Evolutionary conservation across 2,888 invertebrate genomes (phyloP), one percentile per base, ranked within the genome.

Genomic region (Cryptocephalus primarius): DNA sequence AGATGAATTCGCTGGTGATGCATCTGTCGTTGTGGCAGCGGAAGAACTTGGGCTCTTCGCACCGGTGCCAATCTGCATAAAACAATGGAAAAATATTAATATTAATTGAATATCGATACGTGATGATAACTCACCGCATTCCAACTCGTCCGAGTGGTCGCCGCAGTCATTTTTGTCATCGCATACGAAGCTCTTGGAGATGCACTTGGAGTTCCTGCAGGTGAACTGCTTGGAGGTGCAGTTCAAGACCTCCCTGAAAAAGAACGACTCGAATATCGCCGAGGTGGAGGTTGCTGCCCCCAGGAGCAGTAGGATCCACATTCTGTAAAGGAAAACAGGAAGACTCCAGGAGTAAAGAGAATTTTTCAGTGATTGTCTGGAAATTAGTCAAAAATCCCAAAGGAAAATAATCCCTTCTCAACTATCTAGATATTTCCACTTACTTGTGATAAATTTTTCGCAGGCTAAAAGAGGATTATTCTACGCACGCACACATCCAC

Each of bases 21-120:
- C 72, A 72, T 40, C 61, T 54, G 0, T 56, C 47, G 53, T 68
- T 69, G 39, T 60, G 54, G 48, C 72, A 72, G 45, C 59, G 59
- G 54, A 68, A 70, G 48, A 58, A 69, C 32, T 53, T 47, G 3
- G 67, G 65, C 44, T 55, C 55, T 44, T 56, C 54, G 47, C 70
- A 70, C 14, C 56, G 50, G 46, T 50, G 53, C 31, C 59, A 34
- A 50, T 66, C 66, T 67, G 50, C 42, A 60, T 58, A 39, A 43
- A 45, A 44, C 38, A 39, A 9, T 8, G 12, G 11, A 4, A 22
- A 42, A 38, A 46, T 12, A 12, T 34, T 13, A 50, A 39, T 38
- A 43, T 41, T 45, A 36, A 38, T 33, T 36, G 45, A 8, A 33
- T 32, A 6, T 36, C 9, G n/a, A 34, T 34, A n/a, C n/a, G n/a